phyloP scores from a whole-genome alignment of 2,113 vertebrate species.

The Forbesichthys papilliferus region DNA sequence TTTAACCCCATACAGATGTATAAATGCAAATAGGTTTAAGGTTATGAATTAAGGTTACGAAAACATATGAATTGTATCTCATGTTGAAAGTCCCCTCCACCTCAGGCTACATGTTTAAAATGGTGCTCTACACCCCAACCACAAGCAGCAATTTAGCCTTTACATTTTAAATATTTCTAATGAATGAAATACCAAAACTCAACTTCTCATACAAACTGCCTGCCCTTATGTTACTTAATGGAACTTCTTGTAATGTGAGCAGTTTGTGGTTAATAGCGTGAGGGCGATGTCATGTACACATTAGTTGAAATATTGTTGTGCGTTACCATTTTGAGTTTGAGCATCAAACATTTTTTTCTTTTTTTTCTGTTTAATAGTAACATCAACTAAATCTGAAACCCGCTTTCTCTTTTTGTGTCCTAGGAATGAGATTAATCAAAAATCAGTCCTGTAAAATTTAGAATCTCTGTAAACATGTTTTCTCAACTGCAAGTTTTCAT shows the following conservation, averaged over 20 bases:
- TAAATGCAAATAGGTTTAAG: conserved; percentile 35
- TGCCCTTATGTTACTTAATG: conserved; percentile 34
- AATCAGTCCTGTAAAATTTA: conserved; percentile 53
- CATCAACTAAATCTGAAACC: not conserved
- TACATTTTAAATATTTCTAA: conserved; percentile 33
- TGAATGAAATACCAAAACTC: conserved; percentile 48
- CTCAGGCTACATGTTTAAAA: conserved; percentile 44
- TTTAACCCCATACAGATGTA: conserved; percentile 21
- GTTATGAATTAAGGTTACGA: conserved; percentile 6
- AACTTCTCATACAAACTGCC: conserved; percentile 32
- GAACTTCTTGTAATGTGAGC: conserved; percentile 25
- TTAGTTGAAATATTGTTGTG: conserved; percentile 23
- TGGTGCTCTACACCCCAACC: conserved; percentile 57
- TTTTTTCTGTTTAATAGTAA: too few relatives aligned
- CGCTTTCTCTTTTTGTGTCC: conserved; percentile 30
- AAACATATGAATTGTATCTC: conserved; percentile 38
- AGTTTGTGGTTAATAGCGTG: conserved; percentile 11
- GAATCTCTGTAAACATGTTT: conserved; percentile 45
- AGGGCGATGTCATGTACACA: conserved; percentile 43
- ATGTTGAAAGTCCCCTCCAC: conserved; percentile 24
- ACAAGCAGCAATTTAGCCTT: conserved; percentile 23
- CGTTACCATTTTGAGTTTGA: conserved; percentile 14
- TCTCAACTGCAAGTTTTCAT: conserved; percentile 30
- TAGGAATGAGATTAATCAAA: conserved; percentile 49
- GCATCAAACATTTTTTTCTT: conserved; percentile 21